Evolutionary conservation across 2,113 vertebrate species (phyloP).

Genomic region (Manacus vitellinus): DNA sequence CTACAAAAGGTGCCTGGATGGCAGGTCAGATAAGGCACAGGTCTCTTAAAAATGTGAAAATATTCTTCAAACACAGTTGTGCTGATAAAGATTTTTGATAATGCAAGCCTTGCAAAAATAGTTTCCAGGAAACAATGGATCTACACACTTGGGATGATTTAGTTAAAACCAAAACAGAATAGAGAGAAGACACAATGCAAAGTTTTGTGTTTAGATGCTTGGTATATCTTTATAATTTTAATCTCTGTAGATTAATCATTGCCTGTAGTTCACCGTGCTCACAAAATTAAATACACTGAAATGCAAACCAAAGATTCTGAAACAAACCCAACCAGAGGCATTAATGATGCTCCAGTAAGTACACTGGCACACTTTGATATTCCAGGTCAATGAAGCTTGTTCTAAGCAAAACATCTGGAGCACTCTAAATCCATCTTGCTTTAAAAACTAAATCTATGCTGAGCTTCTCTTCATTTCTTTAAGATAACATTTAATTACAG

Average conservation of each 20-base stretch:
- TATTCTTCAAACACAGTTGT: neutral
- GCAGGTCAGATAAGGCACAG: neutral
- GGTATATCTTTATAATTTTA: neutral
- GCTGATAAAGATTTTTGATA: neutral
- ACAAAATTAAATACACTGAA: conserved; percentile 12
- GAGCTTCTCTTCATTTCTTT: conserved; percentile 36
- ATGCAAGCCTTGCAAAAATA: neutral
- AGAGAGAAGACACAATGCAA: neutral
- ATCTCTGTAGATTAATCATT: neutral
- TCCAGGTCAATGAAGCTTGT: conserved; percentile 63
- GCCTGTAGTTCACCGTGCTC: neutral
- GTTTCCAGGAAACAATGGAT: neutral
- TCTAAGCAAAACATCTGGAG: conserved; percentile 67
- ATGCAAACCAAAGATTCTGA: conserved; percentile 27
- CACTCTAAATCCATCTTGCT: conserved; percentile 40
- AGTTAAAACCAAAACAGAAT: neutral
- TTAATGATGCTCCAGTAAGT: conserved; percentile 49
- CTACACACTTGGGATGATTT: neutral
- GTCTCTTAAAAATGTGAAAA: neutral
- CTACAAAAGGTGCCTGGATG: neutral
- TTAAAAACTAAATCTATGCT: conserved; percentile 38
- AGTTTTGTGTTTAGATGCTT: neutral
- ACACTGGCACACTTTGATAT: conserved; percentile 1
- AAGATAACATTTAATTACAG: conserved; percentile 30
- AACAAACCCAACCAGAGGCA: conserved; percentile 32